Base-by-base conservation (phyloP, 2,888 invertebrate species). In the Sphaeridia pumilis region DNA sequence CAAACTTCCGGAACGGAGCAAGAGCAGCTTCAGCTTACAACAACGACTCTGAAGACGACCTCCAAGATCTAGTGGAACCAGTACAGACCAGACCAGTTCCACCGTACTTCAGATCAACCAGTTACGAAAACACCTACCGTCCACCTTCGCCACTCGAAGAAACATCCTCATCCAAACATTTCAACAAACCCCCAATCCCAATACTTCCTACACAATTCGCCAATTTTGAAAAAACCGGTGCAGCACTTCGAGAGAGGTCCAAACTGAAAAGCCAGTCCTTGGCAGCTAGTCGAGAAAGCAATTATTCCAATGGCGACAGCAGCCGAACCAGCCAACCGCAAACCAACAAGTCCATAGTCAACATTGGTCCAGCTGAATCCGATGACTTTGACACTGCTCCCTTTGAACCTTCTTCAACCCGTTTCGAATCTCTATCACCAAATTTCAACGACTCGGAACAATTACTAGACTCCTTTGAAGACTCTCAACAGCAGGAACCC, bases 271-370 rank as follows among this genome's bases (percentile, higher is more conserved):
- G 50, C 28, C 49, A 54, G 34, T 38, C 38, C 5, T 38, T 38
- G 5, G 17, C 38, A 5, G 20, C 10, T 38, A 38, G 38, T 38
- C 38, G 38, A 38, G 38, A 17, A 17, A 20, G 20, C 17, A 38
- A 38, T 7, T 20, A 20, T 14, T 7, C 17, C 12, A 17, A 38
- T 17, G 38, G 20, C 22, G 22, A 42, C 49, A 42, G 27, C 49
- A 50, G 51, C 14, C 31, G 38, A n/a, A 28, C 48, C 14, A 17
- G n/a, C 27, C n/a, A n/a, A n/a, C n/a, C n/a, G n/a, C n/a, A n/a
- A n/a, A n/a, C n/a, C n/a, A n/a, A n/a, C n/a, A 64, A 60, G 49
- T 61, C 62, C 5, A 53, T 64, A 26, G 62, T 64, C 1, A 62
- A 52, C 4, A 64, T 64, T 46, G 59, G 58, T 31, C 10, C 7